Evolutionary conservation across 2,888 invertebrate genomes (phyloP).

Genomic region (Drepana falcataria): DNA sequence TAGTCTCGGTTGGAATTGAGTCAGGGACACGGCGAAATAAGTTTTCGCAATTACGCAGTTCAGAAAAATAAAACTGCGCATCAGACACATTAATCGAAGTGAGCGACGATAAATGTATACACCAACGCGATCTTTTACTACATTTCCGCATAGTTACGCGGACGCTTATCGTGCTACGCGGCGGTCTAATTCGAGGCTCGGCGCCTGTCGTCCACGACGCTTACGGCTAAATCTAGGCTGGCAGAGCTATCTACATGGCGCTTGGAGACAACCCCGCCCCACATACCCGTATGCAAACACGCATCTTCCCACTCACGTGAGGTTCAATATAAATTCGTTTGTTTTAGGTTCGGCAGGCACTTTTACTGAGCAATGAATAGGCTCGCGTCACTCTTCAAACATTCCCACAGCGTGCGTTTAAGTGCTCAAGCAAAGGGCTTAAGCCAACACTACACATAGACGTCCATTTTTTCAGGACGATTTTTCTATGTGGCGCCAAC

Average conservation of each 20-base stretch:
- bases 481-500: constrained; percentile 67
- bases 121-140: constrained; percentile 64
- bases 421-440: constrained; percentile 11
- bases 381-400: not conserved
- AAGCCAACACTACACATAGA: constrained; percentile 22
- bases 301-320: too few relatives aligned
- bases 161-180: constrained; percentile 56
- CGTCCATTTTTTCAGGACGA: constrained; percentile 54
- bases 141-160: constrained; percentile 71
- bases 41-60: constrained; percentile 52
- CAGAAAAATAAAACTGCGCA: constrained; percentile 45
- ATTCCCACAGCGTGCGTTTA: not conserved
- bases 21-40: constrained; percentile 57
- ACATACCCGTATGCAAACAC: not conserved
- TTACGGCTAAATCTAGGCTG: constrained; percentile 53
- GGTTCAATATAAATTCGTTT: too few relatives aligned
- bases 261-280: constrained; percentile 24
- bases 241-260: constrained; percentile 25
- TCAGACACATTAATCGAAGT: constrained; percentile 57
- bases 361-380: not conserved
- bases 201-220: constrained; percentile 59
- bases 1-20: constrained; percentile 18
- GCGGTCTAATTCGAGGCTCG: constrained; percentile 65
- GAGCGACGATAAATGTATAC: constrained; percentile 68
- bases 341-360: too few relatives aligned